Base-by-base conservation (phyloP, 2,888 invertebrate genomes). In the Pseudococcus viburni region DNA sequence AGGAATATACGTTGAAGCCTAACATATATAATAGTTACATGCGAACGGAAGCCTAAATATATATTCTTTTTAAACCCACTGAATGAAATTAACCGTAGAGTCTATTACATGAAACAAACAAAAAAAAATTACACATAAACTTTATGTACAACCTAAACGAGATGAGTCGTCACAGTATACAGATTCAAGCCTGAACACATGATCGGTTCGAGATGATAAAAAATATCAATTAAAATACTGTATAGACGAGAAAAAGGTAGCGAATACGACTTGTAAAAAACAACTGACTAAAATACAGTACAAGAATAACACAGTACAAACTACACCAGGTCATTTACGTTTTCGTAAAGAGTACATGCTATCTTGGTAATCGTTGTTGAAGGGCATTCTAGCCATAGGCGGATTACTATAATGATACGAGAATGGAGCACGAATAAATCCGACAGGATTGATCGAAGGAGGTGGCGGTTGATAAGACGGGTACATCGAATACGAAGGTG, bases 321-420 rank as follows among this genome's bases (percentile, higher is more conserved):
- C n/a, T 55, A 84, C 55, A 22, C 17, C 51, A 59, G 39, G 86
- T 83, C 51, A 88, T 83, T 88, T 80, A 80, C 88, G 88, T 59
- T 80, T 88, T 19, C 83, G 77, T 11, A n/a, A 39, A 17, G 88
- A 80, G 42, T 83, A 83, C 51, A 51, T 33, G 86, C 42, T 68
- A 83, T 80, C 39, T 19, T 83, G 26, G 46, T 86, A 86, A 64
- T 85, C 59, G 12, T 85, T 85, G 7, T 11, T 19, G 42, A 59
- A 85, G 17, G 85, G 64, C 17, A 42, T 19, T 39, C 22, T 42
- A n/a, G 85, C 17, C 39, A 39, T 55, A 51, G 64, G 77, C 73
- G 51, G 86, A 48, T 48, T 39, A 85, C 19, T 8, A 59, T 48
- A 88, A 19, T 51, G 55, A 83, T 80, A 88, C 15, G 88, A 48